Evolutionary conservation across 2,888 invertebrate species (phyloP).

Genomic region (Nomada fabriciana): DNA sequence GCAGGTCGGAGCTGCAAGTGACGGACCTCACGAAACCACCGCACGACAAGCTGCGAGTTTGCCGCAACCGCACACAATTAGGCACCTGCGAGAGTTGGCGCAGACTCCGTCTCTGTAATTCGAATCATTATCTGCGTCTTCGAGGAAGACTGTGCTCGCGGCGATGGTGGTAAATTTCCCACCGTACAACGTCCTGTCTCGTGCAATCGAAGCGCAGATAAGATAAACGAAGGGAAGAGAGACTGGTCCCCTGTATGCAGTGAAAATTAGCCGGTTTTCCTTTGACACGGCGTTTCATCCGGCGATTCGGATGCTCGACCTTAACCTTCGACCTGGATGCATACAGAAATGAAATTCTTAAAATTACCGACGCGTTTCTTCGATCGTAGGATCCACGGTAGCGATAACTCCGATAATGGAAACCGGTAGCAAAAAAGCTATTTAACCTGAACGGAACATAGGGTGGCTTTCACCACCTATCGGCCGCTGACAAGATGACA

Average conservation of each 20-base stretch:
- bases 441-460: slow-evolving; percentile 45
- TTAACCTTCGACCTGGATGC: slow-evolving; percentile 60
- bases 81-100: slow-evolving; percentile 61
- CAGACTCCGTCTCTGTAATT: slow-evolving; percentile 62
- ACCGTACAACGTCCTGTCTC: not conserved
- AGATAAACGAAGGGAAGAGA: slow-evolving; percentile 43
- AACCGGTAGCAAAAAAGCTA: slow-evolving; percentile 43
- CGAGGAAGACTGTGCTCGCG: slow-evolving; percentile 9
- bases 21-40: slow-evolving; percentile 27
- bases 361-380: slow-evolving; percentile 63
- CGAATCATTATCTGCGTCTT: slow-evolving; percentile 50
- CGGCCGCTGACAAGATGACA: slow-evolving; percentile 50
- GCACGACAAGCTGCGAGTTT: slow-evolving; percentile 19
- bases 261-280: slow-evolving; percentile 56
- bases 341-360: slow-evolving; percentile 46
- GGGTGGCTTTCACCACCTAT: slow-evolving; percentile 22
- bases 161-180: slow-evolving; percentile 11
- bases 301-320: slow-evolving; percentile 49
- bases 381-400: slow-evolving; percentile 55
- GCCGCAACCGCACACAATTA: slow-evolving; percentile 50
- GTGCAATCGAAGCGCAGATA: slow-evolving; percentile 43
- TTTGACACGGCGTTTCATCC: slow-evolving; percentile 28
- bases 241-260: not conserved
- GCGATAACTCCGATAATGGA: slow-evolving; percentile 55
- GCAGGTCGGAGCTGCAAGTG: slow-evolving; percentile 51